phyloP scores from a whole-genome alignment of 2,888 invertebrate genomes.

The Orchesellides sinensis region DNA sequence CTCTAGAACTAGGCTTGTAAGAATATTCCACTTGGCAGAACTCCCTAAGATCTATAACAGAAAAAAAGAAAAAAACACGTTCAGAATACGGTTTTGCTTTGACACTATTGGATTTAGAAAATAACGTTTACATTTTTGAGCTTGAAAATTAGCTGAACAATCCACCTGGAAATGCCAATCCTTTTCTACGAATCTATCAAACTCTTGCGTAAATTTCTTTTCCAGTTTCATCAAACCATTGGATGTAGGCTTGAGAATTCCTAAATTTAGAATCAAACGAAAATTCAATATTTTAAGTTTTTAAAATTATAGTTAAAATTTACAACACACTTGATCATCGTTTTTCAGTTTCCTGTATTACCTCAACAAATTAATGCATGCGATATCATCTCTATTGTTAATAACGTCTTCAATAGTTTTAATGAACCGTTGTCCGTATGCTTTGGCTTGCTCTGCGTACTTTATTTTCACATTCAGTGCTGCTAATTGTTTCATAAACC shows the following conservation, averaged over 20 bases:
- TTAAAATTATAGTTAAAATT: neutral
- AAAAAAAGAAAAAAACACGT: neutral
- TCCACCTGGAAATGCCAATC: slow-evolving; percentile 31
- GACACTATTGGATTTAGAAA: neutral
- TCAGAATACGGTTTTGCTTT: neutral
- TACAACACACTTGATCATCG: neutral
- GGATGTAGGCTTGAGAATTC: neutral
- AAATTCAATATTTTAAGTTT: neutral
- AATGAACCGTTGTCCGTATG: neutral
- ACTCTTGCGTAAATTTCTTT: slow-evolving; percentile 1
- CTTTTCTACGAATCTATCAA: slow-evolving; percentile 14
- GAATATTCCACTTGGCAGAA: slow-evolving; percentile 25
- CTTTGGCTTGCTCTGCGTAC: neutral
- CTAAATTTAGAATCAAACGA: neutral
- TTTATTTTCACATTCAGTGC: neutral
- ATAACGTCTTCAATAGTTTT: neutral
- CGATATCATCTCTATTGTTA: neutral
- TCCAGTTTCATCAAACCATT: neutral
- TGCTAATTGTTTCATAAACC: neutral
- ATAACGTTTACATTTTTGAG: neutral
- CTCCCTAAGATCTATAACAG: neutral
- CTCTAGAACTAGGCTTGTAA: neutral
- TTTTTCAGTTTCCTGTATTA: too few species aligned
- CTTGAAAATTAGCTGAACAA: neutral
- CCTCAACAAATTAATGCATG: slow-evolving; percentile 8